Evolutionary conservation across 2,888 invertebrate species (phyloP), one percentile per base, ranked within the genome.

Genomic region (Agrilus cyanescens): DNA sequence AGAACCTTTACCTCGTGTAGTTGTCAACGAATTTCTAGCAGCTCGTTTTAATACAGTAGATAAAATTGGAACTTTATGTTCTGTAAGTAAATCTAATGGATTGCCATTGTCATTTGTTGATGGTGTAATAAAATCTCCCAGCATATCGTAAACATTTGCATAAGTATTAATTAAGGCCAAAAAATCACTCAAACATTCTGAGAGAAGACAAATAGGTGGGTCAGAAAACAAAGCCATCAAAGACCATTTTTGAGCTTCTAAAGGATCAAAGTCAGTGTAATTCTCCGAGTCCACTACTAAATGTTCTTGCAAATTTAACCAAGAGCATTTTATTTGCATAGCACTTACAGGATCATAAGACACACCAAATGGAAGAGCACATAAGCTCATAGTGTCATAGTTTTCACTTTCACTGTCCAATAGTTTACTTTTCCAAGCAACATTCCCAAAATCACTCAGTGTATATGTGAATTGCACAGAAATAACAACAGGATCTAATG

Each of bases 261-360:
- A 63, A 2, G 95, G 90, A 61, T 93, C 84, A 56, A 96, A 82
- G 63, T 94, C 91, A 14, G 87, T 82, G 64, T 86, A 88, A 49
- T 79, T 79, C 52, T 87, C 85, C 48, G 85, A 87, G 61, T 97
- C 96, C 2, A 90, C 80, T 18, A 91, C 80, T 45, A 86, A 76
- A 61, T 85, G 82, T 63, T 93, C 94, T 2, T 83, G 77, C 50
- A 94, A 72, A 59, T 81, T 76, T 1, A 85, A 85, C 95, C 95
- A 96, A 16, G 84, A 85, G 34, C 87, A 80, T 60, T 83, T 82
- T 12, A 93, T 65, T 47, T 80, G 69, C 18, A 91, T 72, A 62
- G 83, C 80, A 40, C 81, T 82, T 50, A 88, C 72, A 1, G 91
- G 89, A 67, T 91, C 85, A 40, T 78, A 80, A 29, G 80, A 78